Percentiles rank a stretch among this genome's conserved stretches.
Evolutionary conservation across 2,888 invertebrate genomes (phyloP).

Genomic region (Hypsopygia costalis): DNA sequence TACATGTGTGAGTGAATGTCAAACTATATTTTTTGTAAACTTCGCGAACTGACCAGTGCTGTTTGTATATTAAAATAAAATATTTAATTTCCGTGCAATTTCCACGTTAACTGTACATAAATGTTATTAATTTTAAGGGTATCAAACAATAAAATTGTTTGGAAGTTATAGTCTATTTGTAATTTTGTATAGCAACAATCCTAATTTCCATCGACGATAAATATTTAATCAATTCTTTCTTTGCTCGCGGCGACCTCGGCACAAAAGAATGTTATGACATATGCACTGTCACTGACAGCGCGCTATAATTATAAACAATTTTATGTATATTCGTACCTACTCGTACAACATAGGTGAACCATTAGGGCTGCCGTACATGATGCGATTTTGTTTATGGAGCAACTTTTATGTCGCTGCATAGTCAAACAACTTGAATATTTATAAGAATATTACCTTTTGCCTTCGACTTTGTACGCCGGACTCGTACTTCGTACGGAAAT

Average conservation of each 20-base stretch:
- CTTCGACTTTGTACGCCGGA: no score
- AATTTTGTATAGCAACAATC: conserved; percentile 19
- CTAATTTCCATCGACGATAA: conserved; percentile 24
- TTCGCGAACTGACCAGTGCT: no score
- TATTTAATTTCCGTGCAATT: no score
- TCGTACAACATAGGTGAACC: conserved; percentile 9
- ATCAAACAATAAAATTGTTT: conserved; percentile 32
- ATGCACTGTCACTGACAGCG: conserved; percentile 44
- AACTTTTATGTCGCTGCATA: no score
- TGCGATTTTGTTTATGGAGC: neutral
- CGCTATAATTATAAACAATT: conserved; percentile 29
- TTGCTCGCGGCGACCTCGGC: conserved; percentile 23
- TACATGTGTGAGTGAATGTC: no score
- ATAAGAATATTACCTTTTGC: no score
- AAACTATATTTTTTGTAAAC: no score
- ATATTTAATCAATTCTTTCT: conserved; percentile 37
- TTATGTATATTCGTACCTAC: conserved; percentile 33
- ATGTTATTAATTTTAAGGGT: conserved; percentile 7
- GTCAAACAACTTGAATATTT: no score
- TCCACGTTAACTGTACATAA: neutral
- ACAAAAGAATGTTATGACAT: conserved; percentile 36
- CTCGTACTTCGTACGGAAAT: no score
- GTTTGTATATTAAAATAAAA: no score
- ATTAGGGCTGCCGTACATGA: conserved; percentile 12
- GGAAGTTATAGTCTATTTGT: conserved; percentile 18